Conservation (phyloP, 2,797 vertebrate genomes). For the Rhinophrynus dorsalis region DNA sequence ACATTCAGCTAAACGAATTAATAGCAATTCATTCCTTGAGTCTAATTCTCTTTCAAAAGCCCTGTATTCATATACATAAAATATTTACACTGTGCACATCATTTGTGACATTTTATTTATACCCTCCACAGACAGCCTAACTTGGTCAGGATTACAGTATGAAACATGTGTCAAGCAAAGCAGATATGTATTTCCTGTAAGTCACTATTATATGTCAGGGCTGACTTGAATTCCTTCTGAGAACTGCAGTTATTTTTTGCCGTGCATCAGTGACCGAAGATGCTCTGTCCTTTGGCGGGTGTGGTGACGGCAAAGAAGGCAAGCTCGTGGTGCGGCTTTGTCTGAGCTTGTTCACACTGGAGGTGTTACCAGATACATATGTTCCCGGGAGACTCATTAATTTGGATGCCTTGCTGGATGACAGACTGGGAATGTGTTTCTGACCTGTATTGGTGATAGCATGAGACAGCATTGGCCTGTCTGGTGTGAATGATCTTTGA, state of each 20-base stretch:
- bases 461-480: slow-evolving; percentile 53
- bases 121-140: no score
- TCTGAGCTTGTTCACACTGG: slow-evolving; percentile 2
- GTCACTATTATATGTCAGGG: slow-evolving; percentile 52
- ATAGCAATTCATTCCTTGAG: no score
- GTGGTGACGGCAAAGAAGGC: slow-evolving; percentile 51
- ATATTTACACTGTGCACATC: no score
- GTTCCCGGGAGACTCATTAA: slow-evolving; percentile 19
- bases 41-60: no score
- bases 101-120: no score
- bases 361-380: neutral
- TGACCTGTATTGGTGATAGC: slow-evolving; percentile 26
- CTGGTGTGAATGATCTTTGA: slow-evolving; percentile 52
- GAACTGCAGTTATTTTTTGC: slow-evolving; percentile 53
- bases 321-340: slow-evolving; percentile 10
- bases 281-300: slow-evolving; percentile 51
- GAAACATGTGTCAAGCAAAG: no score
- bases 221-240: slow-evolving; percentile 57
- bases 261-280: slow-evolving; percentile 55
- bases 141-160: no score
- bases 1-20: no score
- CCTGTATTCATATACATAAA: no score
- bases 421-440: neutral
- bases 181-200: no score
- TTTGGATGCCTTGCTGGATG: slow-evolving; percentile 37